Evolutionary conservation across 2,888 invertebrate species (phyloP), one percentile per base, ranked within the genome.

Genomic region (Platycnemis pennipes): DNA sequence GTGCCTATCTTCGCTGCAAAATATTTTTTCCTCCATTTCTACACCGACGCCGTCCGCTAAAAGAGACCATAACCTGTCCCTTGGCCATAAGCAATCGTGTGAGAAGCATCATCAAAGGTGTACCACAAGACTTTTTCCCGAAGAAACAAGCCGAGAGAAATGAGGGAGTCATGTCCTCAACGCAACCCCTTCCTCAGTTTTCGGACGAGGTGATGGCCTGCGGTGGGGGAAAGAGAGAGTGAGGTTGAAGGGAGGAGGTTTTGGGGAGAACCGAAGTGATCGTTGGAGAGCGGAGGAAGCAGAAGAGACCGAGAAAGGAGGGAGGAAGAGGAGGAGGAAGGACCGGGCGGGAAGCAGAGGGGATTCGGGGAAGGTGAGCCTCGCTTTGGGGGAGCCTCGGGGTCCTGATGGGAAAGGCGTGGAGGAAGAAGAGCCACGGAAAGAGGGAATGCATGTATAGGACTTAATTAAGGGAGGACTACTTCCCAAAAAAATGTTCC

Each of bases 361-460:
- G 19, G 88, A 46, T n/a, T n/a, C n/a, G 49, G 26, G 11, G 63
- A 42, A 46, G 16, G 87, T 42, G 31, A 46, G 46, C 2, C 22
- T 26, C 8, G 46, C 16, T 22, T 26, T 22, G 45, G 26, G n/a
- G 26, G 45, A 8, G 44, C 37, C 5, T 13, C 44, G 31, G 3
- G 37, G 77, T 31, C 37, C 37, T 37, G 63, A 37, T 77, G 77
- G 77, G 37, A 37, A 77, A 31, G 69, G 69, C 37, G 31, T 11
- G 26, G 69, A 45, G 46, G n/a, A 87, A 45, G 13, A 89, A 19
- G 37, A 8, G 37, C 37, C 3, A 42, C 45, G 53, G 45, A 89
- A 89, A 42, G 53, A 89, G 53, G 77, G 77, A 77, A 77, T 77
- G 77, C 77, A 77, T 77, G 77, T 77, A 77, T 37, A 16, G 77